phyloP scores from a whole-genome alignment of 2,113 vertebrate genomes.

The Forbesichthys agassizii region DNA sequence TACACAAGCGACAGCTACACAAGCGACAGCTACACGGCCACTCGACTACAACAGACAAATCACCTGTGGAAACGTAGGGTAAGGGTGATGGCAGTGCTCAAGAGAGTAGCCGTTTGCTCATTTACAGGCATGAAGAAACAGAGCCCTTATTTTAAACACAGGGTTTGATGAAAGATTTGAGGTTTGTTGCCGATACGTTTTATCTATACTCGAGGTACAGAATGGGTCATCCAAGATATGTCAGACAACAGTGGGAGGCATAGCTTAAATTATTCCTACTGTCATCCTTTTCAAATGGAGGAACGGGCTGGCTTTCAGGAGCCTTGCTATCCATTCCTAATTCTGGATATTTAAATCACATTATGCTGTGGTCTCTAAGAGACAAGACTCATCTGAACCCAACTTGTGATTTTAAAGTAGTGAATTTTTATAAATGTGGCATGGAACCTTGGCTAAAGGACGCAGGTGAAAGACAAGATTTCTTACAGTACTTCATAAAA shows the following conservation, averaged over 20 bases:
- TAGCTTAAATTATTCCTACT: conserved; percentile 42
- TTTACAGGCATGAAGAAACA: conserved; percentile 1
- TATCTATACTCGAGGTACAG: conserved; percentile 27
- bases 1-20: too few relatives aligned
- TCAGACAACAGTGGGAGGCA: conserved; percentile 17
- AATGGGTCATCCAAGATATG: conserved; percentile 36
- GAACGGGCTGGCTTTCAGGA: conserved; percentile 18
- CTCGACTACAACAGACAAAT: too few relatives aligned
- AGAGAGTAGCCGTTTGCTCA: neutral
- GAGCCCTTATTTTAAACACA: conserved; percentile 17
- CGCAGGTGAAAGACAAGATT: conserved; percentile 3
- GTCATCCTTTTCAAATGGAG: conserved; percentile 24
- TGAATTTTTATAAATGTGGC: neutral
- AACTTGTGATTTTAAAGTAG: neutral
- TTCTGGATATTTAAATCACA: conserved; percentile 2
- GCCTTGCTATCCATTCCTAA: conserved; percentile 10
- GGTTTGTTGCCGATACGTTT: conserved; percentile 14
- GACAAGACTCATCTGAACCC: conserved; percentile 1
- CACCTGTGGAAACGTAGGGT: too few relatives aligned
- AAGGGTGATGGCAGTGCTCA: too few relatives aligned
- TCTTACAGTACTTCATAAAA: conserved; percentile 1
- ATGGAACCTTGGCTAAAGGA: neutral
- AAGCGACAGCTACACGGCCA: too few relatives aligned
- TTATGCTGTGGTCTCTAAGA: conserved; percentile 3
- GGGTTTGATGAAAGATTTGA: conserved; percentile 24